phyloP scores from a whole-genome alignment of 2,888 invertebrate species.

The Girardia tigrina region DNA sequence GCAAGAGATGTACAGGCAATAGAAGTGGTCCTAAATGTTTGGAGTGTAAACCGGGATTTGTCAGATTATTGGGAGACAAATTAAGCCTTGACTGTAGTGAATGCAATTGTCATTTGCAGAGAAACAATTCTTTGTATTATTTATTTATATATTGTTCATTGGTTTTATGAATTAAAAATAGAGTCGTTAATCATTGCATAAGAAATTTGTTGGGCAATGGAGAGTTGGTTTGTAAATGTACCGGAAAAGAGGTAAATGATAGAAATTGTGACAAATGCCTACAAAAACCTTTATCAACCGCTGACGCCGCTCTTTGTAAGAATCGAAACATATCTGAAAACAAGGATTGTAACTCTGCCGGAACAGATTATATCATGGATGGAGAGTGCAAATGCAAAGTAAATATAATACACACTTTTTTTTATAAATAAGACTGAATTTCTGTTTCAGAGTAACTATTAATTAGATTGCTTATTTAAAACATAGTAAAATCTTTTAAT shows the following conservation, averaged over 20 bases:
- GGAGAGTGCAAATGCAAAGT: background rate
- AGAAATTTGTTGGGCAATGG: background rate
- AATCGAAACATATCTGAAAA: background rate
- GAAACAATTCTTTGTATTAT: background rate
- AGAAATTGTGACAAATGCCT: background rate
- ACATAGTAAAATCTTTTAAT: too few relatives aligned
- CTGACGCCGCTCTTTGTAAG: background rate
- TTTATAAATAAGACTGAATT: too few relatives aligned
- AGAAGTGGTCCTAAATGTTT: slow-evolving; percentile 16
- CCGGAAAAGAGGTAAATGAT: background rate
- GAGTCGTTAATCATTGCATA: background rate
- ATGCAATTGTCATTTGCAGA: background rate
- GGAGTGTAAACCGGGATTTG: slow-evolving; percentile 16
- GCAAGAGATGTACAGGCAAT: background rate
- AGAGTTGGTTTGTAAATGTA: background rate
- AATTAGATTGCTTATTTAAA: too few relatives aligned
- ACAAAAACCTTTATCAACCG: background rate
- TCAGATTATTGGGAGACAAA: background rate
- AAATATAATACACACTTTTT: too few relatives aligned
- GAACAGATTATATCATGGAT: background rate
- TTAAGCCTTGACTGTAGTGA: slow-evolving; percentile 9
- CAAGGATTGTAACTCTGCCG: background rate
- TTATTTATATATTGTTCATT: background rate
- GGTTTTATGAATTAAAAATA: too few relatives aligned
- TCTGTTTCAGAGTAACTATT: too few relatives aligned